Evolutionary conservation across 2,113 vertebrate genomes (phyloP), one percentile per base, ranked within the genome.

Genomic region (Pardalotus punctatus): DNA sequence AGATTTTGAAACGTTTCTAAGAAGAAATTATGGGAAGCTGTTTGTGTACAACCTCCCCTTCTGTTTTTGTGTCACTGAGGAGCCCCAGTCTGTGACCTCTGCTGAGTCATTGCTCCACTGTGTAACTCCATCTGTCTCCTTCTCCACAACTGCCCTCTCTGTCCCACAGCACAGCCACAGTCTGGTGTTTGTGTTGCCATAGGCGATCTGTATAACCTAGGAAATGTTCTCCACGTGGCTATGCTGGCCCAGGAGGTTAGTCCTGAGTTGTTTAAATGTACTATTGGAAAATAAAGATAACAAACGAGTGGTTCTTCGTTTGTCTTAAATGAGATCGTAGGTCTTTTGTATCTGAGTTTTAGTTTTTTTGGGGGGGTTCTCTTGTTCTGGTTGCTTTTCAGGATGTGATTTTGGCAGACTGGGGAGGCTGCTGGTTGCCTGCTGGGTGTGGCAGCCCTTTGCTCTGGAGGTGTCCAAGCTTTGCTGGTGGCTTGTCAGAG

Each of bases 221-320:
- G 90, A 74, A 85, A 48, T 87, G 86, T 89, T 40, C 78, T 71
- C 83, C 47, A n/a, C 38, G 61, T 60, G 86, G 90, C 96, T 89
- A 36, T 3, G 22, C 36, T 22, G 69, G 61, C 90, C 62, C 14
- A 19, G 70, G 53, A 93, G 83, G 35, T 89, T 90, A 93, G 94
- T 93, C 54, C 84, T 76, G 81, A 94, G 58, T 27, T 95, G 95
- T 95, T 96, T 89, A 60, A 96, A 93, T 97, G 96, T 96, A 95
- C 64, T 83, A n/a, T 78, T 91, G 90, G 86, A 91, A 95, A 96
- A 97, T 96, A 97, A 90, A 96, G 47, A 72, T 82, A 57, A 93
- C 51, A 93, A 94, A 94, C 1, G 6, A 79, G 70, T 42, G 1
- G 0, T 42, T 62, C 81, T 81, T 80, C 66, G 88, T 96, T 96